phyloP scores from a whole-genome alignment of 2,797 vertebrate genomes.

The Epinephelus coioides region DNA sequence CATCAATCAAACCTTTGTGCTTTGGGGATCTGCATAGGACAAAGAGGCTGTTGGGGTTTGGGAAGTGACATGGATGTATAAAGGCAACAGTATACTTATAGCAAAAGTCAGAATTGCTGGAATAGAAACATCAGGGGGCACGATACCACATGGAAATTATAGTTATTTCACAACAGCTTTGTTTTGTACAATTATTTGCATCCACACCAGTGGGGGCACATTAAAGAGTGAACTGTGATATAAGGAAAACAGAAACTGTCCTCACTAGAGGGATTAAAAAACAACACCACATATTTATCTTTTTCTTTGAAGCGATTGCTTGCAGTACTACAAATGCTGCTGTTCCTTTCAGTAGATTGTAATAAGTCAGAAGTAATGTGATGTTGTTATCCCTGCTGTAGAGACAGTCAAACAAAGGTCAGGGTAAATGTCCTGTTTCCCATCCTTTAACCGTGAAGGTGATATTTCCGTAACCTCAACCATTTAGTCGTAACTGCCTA shows the following conservation, averaged over 20 bases:
- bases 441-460: background rate
- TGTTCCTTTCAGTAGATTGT: background rate
- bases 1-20: slow-evolving; percentile 82
- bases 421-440: background rate
- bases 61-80: slow-evolving; percentile 61
- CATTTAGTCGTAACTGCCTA: background rate
- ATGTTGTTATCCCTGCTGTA: background rate
- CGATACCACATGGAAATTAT: background rate
- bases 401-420: background rate
- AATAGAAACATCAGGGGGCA: background rate
- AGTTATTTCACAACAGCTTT: background rate
- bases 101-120: slow-evolving; percentile 4
- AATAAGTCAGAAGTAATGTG: background rate
- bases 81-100: slow-evolving; percentile 64
- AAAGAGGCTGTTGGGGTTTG: slow-evolving; percentile 59
- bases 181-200: slow-evolving; percentile 21
- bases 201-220: background rate
- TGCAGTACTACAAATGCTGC: background rate
- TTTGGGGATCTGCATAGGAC: slow-evolving; percentile 83
- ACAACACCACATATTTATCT: background rate
- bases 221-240: background rate
- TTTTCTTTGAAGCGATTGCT: background rate
- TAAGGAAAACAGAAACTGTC: background rate
- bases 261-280: background rate
- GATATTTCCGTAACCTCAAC: background rate